Percentiles rank a stretch among this genome's conserved stretches.
phyloP scores from a whole-genome alignment of 1,140 invertebrate species.

The Drosophila carrolli region DNA sequence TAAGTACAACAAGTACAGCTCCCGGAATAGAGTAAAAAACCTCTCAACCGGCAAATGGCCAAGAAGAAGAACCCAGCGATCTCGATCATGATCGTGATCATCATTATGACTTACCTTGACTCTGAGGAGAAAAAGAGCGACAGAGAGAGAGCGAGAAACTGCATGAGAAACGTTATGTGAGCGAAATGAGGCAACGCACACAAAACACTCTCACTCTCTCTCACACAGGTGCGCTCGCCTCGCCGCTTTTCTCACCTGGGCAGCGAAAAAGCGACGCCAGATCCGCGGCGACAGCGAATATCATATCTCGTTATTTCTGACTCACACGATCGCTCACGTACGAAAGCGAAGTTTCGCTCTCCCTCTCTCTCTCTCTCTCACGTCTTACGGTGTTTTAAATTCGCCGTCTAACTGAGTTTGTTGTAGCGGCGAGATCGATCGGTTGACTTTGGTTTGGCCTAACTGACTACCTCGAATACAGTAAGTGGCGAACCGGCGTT shows the following conservation, averaged over 20 bases:
- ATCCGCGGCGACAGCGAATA: background rate
- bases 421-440: conserved; percentile 53
- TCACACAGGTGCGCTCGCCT: conserved; percentile 57
- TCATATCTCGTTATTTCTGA: conserved; percentile 36
- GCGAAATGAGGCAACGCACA: conserved; percentile 72
- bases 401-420: conserved; percentile 76
- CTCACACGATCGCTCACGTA: conserved; percentile 20
- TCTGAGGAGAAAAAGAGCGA: conserved; percentile 57
- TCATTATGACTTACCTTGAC: conserved; percentile 77
- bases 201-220: conserved; percentile 78
- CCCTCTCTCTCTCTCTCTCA: conserved; percentile 6
- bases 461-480: conserved; percentile 84
- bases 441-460: conserved; percentile 74
- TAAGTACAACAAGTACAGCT: conserved; percentile 79
- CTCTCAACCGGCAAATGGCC: conserved; percentile 76
- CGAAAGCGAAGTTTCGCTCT: conserved; percentile 66
- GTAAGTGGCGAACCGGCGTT: conserved; percentile 84
- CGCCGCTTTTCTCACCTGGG: conserved; percentile 8
- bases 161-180: conserved; percentile 83
- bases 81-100: conserved; percentile 47
- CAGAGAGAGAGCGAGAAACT: conserved; percentile 57
- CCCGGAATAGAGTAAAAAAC: conserved; percentile 41
- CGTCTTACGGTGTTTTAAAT: conserved; percentile 79
- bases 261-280: background rate
- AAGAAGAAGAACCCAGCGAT: conserved; percentile 56